Base-by-base conservation (phyloP, 2,888 invertebrate species). In the Coleophora flavipennella region DNA sequence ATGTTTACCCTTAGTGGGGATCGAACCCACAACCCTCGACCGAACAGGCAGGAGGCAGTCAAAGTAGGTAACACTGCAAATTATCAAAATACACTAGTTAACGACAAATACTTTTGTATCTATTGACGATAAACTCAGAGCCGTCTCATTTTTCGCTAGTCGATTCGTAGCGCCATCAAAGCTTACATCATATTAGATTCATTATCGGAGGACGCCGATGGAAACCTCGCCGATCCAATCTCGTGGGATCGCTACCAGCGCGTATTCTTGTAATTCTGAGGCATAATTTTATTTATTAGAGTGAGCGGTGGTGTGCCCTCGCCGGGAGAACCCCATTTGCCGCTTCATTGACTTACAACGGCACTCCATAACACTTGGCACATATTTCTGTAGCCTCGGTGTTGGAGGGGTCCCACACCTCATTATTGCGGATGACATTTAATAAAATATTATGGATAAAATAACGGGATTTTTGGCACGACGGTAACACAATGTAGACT, bases 261-360 rank as follows among this genome's bases (percentile, higher is more conserved):
- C 77, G 79, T 78, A 75, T 83, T 81, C 79, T 83, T 81, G 84
- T 84, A 83, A 84, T 84, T 83, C 80, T 75, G 74, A 68, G 75
- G 77, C 74, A 83, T 84, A 83, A 84, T 84, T 83, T 83, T 83
- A 83, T 84, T 83, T 84, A 83, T 84, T 83, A 83, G 80, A 80
- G 20, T 4, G 20, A 20, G 20, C 20, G 20, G 20, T 20, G 29
- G 75, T 73, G 63, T 72, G 67, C 74, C 75, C 74, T 71, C 74
- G 65, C 64, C 69, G 70, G 69, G 79, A 78, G 74, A 75, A 80
- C 80, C 83, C 84, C 75, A 84, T 84, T 84, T 83, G 64, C 78
- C 80, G 81, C 81, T 74, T 83, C 84, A 84, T 84, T 83, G 84
- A 84, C 84, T 84, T 83, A 84, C 84, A 83, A 83, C 81, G 81